These are phyloP conservation scores for Caenorhabditis macrosperma DNA, from an alignment of 2,888 invertebrate species.

Conservation along the genomic window DNA sequence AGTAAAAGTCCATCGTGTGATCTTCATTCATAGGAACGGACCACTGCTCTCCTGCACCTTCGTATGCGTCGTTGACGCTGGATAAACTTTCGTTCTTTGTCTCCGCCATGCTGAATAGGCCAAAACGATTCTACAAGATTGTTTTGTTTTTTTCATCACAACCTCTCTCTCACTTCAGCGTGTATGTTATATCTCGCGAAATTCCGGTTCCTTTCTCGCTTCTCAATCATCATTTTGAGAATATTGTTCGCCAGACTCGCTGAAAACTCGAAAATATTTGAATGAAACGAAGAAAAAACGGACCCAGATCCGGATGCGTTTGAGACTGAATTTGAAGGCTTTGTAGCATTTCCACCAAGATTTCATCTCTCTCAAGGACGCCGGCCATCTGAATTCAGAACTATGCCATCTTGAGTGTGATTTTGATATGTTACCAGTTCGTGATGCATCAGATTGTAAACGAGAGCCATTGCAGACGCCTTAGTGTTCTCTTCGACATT, in stretches of 20 bases:
- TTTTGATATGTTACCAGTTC: constrained; percentile 15
- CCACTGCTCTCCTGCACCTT: constrained; percentile 59
- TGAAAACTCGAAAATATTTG: not conserved
- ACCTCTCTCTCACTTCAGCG: constrained; percentile 1
- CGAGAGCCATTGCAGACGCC: constrained; percentile 31
- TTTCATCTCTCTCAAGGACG: constrained; percentile 39
- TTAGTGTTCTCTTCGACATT: constrained; percentile 57
- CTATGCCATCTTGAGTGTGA: not conserved
- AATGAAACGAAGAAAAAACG: not conserved
- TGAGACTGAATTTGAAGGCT: constrained; percentile 37
- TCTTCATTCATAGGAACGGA: constrained; percentile 36
- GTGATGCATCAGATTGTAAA: constrained; percentile 55
- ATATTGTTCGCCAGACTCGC: constrained; percentile 49
- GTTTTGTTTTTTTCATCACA: not conserved
- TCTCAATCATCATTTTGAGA: constrained; percentile 49
- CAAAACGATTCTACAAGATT: constrained; percentile 32
- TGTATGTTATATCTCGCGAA: constrained; percentile 12
- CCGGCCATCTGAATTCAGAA: constrained; percentile 38
- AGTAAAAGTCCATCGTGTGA: constrained; percentile 35
- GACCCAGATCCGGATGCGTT: constrained; percentile 41
- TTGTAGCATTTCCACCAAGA: constrained; percentile 36
- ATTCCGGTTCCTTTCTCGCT: constrained; percentile 27
- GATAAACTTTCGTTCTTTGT: constrained; percentile 22
- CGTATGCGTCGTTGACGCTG: constrained; percentile 7
- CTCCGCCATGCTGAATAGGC: constrained; percentile 10